Evolutionary conservation across 2,113 vertebrate species (phyloP).

Genomic region (Tetraodon nigroviridis): DNA sequence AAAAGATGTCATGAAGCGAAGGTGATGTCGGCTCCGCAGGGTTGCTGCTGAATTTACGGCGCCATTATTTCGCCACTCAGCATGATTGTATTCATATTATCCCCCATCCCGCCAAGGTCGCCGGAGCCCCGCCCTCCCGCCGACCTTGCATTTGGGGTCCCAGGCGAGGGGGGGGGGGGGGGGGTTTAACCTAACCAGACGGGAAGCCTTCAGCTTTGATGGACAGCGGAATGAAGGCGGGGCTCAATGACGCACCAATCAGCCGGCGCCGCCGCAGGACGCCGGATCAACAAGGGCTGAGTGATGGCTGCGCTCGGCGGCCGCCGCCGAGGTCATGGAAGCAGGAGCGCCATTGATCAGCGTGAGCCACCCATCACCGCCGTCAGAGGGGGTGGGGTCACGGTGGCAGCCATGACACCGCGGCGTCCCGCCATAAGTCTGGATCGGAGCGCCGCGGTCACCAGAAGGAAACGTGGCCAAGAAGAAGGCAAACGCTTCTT

Average conservation of each 20-base stretch:
- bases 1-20: slow-evolving; percentile 63
- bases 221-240: slow-evolving; percentile 52
- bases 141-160: slow-evolving; percentile 55
- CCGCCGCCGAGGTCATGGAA: slow-evolving; percentile 29
- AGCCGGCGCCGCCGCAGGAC: slow-evolving; percentile 15
- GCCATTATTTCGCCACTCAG: slow-evolving; percentile 71
- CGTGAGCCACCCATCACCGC: slow-evolving; percentile 35
- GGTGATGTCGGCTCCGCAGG: slow-evolving; percentile 61
- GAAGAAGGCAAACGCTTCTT: too few relatives aligned
- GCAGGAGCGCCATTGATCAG: slow-evolving; percentile 41
- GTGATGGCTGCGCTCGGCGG: slow-evolving; percentile 4
- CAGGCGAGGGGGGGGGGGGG: slow-evolving; percentile 10
- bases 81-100: slow-evolving; percentile 76
- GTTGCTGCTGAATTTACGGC: slow-evolving; percentile 74
- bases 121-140: slow-evolving; percentile 19
- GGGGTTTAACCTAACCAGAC: slow-evolving; percentile 39
- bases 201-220: slow-evolving; percentile 57
- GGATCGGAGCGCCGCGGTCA: not conserved
- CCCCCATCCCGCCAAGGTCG: slow-evolving; percentile 63
- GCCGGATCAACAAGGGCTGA: slow-evolving; percentile 22
- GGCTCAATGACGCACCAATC: slow-evolving; percentile 63
- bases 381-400: slow-evolving; percentile 22
- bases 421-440: not conserved
- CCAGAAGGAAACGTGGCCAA: too few relatives aligned
- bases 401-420: slow-evolving; percentile 8